Evolutionary conservation across 2,797 vertebrate species (phyloP).

Genomic region (Hemibagrus guttatus): DNA sequence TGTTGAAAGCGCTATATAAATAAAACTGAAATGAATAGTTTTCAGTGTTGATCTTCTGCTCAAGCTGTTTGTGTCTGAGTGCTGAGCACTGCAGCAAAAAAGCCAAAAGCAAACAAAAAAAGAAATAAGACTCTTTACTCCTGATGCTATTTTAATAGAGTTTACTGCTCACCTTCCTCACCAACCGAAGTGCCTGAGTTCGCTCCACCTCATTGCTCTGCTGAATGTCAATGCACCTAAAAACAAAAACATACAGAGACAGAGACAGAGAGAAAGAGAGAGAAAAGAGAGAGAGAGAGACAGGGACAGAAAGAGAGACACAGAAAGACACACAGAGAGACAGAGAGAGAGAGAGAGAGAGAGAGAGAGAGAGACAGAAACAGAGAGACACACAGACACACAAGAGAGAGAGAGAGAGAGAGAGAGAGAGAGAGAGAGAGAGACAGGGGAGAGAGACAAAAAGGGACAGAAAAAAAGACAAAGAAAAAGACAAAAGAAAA

Average conservation of each 20-base stretch:
- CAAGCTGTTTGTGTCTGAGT: background rate
- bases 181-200: slow-evolving; percentile 95
- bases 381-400: too few species aligned
- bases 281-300: too few species aligned
- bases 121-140: background rate
- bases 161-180: slow-evolving; percentile 86
- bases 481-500: too few species aligned
- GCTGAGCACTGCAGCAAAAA: background rate
- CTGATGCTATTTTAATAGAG: background rate
- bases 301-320: too few species aligned
- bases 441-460: too few species aligned
- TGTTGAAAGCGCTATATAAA: background rate
- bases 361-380: too few species aligned
- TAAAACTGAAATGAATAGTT: background rate
- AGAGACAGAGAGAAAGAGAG: too few species aligned
- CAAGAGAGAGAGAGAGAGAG: too few species aligned
- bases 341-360: too few species aligned
- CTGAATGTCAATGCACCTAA: slow-evolving; percentile 98
- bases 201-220: slow-evolving; percentile 99
- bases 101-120: background rate
- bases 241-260: slow-evolving; percentile 5
- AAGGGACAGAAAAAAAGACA: background rate
- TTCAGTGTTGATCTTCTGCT: background rate
- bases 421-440: too few species aligned
- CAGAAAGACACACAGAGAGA: too few species aligned